A percentile compares a stretch with the other conserved stretches of the same genome.
phyloP scores from a whole-genome alignment of 2,113 vertebrate genomes.

The Sorex araneus region DNA sequence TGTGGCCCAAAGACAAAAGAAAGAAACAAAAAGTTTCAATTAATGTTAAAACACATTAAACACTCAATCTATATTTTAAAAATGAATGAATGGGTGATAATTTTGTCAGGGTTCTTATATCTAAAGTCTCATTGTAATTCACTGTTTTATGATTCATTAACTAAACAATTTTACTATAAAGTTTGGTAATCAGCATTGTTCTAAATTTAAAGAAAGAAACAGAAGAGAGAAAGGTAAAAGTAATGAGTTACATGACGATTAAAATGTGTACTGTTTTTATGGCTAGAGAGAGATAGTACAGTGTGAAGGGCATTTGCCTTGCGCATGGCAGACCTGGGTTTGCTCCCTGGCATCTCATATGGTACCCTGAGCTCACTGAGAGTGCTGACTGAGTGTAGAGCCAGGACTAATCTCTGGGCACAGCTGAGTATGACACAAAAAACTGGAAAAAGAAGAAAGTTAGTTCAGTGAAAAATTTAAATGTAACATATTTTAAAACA shows the following conservation, averaged over 20 bases:
- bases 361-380: no score
- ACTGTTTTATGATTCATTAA: not conserved
- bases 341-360: not conserved
- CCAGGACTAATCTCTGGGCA: not conserved
- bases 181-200: not conserved
- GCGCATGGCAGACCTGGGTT: not conserved
- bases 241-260: not conserved
- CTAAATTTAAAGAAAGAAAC: slow-evolving; percentile 43
- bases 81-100: slow-evolving; percentile 10
- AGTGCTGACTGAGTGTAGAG: no score
- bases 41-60: no score
- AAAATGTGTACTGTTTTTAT: slow-evolving; percentile 32
- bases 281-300: no score
- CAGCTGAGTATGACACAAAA: no score
- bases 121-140: not conserved
- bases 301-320: not conserved
- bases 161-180: slow-evolving; percentile 31
- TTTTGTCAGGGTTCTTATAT: slow-evolving; percentile 30
- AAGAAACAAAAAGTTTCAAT: no score
- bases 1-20: no score
- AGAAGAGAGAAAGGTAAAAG: not conserved
- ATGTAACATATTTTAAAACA: not conserved
- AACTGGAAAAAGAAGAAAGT: not conserved
- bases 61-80: not conserved
- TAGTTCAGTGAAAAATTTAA: not conserved